Evolutionary conservation across 2,888 invertebrate genomes (phyloP), one percentile per base, ranked within the genome.

Genomic region (Agonopterix heracliana): DNA sequence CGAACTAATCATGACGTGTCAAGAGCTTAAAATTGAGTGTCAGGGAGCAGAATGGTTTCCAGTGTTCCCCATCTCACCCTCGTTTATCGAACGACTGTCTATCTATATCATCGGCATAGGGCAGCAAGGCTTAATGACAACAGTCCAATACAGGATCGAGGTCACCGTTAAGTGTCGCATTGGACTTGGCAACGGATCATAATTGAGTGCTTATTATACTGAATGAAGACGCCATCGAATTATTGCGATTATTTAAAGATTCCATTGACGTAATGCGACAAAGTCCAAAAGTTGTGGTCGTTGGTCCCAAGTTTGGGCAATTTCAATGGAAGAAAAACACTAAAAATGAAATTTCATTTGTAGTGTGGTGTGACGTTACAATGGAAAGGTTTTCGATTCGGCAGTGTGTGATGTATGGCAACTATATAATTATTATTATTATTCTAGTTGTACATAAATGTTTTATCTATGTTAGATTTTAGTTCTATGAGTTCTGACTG

Each of bases 91-190:
- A 74, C 69, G 62, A 66, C 71, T 62, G 65, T 67, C 68, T 70
- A 68, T 71, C 70, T 71, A 71, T 73, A 73, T 72, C 61, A 64
- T 61, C 61, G 66, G 67, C 71, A 74, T 75, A 72, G 70, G 72
- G 71, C 66, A 66, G 68, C 73, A 66, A 71, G 70, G 72, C 75
- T 79, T 82, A 84, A 85, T 82, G 81, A 81, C 80, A 75, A 76
- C 69, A 71, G 71, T 69, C 79, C 76, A 77, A 79, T 78, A 72
- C 75, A 73, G 76, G 75, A 81, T 78, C 74, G 82, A 77, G 83
- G 83, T 81, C 84, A 75, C 59, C 79, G 63, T 69, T 73, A 75
- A 81, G 73, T 81, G 76, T 78, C 76, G 68, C 68, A 73, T 72
- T 76, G 79, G 73, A 79, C 74, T 82, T 80, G 79, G 74, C 78